Conservation (phyloP, 1,140 invertebrate genomes). For the Scaptomyza hsui region DNA sequence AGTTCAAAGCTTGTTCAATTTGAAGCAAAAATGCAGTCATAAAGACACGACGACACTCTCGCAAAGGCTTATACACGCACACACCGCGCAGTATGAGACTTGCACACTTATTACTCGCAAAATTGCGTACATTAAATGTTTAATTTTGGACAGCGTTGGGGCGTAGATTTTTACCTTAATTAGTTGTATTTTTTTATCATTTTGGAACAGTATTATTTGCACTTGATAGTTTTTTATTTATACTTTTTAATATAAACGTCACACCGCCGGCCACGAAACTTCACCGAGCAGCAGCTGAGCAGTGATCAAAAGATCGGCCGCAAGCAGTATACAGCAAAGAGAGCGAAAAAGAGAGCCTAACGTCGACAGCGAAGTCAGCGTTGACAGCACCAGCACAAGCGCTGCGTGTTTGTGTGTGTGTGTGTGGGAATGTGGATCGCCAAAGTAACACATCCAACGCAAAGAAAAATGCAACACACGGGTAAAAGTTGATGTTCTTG, state of each 20-base stretch:
- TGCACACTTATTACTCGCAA: conserved; percentile 68
- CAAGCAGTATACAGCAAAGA: conserved; percentile 24
- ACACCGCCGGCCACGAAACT: conserved; percentile 71
- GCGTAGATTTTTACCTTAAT: conserved; percentile 40
- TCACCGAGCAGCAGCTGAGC: conserved; percentile 57
- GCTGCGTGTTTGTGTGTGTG: conserved; percentile 2
- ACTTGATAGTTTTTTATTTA: conserved; percentile 48
- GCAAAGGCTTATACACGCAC: conserved; percentile 29
- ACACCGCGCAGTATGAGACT: background rate
- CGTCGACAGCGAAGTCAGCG: conserved; percentile 21
- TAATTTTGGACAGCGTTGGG: conserved; percentile 35
- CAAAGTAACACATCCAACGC: conserved; percentile 65
- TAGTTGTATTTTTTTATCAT: background rate
- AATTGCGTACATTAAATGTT: too few species aligned
- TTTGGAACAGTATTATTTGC: conserved; percentile 40
- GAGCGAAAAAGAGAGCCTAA: conserved; percentile 20
- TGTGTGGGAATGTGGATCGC: conserved; percentile 66
- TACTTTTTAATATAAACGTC: conserved; percentile 46
- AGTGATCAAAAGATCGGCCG: conserved; percentile 39
- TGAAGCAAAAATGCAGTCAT: conserved; percentile 67
- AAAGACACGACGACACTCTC: conserved; percentile 72
- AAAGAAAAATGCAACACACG: conserved; percentile 75
- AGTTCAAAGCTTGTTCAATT: conserved; percentile 43
- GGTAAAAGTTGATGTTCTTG: conserved; percentile 33
- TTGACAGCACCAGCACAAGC: conserved; percentile 2